These are phyloP conservation scores for Hydriomena furcata DNA, from an alignment of 2,888 invertebrate species.

Conservation along the genomic window DNA sequence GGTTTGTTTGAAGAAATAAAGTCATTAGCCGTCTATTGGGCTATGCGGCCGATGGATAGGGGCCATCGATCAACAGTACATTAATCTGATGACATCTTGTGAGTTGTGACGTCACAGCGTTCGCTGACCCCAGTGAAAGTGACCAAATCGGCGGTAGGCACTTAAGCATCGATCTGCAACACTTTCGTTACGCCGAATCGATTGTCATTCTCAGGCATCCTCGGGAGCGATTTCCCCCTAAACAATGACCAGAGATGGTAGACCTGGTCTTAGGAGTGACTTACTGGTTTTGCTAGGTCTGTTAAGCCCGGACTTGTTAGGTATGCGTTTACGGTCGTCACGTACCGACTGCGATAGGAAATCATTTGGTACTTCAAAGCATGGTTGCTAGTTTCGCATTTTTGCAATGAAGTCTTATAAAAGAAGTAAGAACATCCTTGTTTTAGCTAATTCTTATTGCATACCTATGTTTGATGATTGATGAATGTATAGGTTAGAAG, in stretches of 20 bases:
- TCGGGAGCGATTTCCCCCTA: conserved; percentile 54
- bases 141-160: conserved; percentile 46
- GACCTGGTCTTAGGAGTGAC: neutral
- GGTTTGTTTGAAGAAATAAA: too few species aligned
- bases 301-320: conserved; percentile 4
- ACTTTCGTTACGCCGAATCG: conserved; percentile 69
- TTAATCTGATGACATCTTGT: conserved; percentile 40
- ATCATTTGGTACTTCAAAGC: conserved; percentile 16
- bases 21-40: too few species aligned
- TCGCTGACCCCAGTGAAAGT: conserved; percentile 71
- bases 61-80: conserved; percentile 8
- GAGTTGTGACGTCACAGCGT: conserved; percentile 50
- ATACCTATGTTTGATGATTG: too few species aligned
- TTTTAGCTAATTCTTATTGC: too few species aligned
- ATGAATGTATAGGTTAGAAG: too few species aligned
- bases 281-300: conserved; percentile 1
- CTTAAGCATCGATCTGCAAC: conserved; percentile 67
- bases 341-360: conserved; percentile 13
- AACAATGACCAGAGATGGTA: conserved; percentile 8
- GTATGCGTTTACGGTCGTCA: conserved; percentile 20
- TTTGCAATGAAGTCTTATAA: conserved; percentile 1
- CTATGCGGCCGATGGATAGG: too few species aligned
- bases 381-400: conserved; percentile 16
- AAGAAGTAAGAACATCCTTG: neutral
- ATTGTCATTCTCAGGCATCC: conserved; percentile 68